Conservation (phyloP, 2,797 vertebrate species). For the Pteropus rufus region DNA sequence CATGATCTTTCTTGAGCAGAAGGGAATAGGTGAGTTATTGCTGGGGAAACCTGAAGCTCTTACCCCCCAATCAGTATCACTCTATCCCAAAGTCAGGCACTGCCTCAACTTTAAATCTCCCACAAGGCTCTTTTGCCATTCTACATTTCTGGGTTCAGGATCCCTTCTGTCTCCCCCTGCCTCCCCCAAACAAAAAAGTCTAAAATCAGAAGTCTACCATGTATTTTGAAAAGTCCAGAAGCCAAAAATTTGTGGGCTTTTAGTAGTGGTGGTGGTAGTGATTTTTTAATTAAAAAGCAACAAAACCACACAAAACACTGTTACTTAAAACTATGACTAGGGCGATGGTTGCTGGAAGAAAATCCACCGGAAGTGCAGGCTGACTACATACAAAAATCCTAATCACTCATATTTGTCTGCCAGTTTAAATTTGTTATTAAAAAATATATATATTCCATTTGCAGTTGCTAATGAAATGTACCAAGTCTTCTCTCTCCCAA, state of each 20-base stretch:
- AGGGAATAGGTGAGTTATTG: neutral
- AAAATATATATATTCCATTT: slow-evolving; percentile 64
- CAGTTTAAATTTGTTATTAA: slow-evolving; percentile 69
- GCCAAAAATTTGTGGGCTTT: neutral
- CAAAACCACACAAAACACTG: slow-evolving; percentile 2
- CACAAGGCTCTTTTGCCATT: neutral
- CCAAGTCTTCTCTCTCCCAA: neutral
- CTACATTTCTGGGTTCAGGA: neutral
- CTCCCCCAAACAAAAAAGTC: neutral
- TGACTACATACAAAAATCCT: slow-evolving; percentile 45
- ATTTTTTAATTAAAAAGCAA: neutral
- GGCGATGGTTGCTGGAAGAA: neutral
- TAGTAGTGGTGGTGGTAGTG: neutral
- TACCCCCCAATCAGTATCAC: neutral
- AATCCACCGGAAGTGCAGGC: neutral
- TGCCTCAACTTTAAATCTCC: neutral
- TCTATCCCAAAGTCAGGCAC: neutral
- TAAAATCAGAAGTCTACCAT: neutral
- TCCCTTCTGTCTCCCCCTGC: neutral
- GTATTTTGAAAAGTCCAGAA: neutral
- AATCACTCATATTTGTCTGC: slow-evolving; percentile 39
- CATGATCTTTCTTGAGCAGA: neutral
- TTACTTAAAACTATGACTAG: neutral
- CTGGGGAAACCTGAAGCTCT: neutral
- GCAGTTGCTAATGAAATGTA: slow-evolving; percentile 43